Evolutionary conservation across 2,113 vertebrate genomes (phyloP).

Genomic region (Mormyrus iriodes): DNA sequence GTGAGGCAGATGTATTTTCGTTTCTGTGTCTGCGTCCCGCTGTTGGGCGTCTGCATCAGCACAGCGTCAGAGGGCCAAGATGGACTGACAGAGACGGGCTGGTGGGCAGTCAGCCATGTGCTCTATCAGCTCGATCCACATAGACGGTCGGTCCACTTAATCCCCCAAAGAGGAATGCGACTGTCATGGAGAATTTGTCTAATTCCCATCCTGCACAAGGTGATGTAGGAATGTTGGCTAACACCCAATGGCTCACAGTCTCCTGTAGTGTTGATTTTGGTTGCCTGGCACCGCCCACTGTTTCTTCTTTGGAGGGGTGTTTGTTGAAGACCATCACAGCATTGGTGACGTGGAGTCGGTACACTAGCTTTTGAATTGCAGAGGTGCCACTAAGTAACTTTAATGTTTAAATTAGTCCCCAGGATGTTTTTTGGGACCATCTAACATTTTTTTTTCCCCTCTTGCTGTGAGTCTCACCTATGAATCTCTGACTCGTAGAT

Average conservation of each 20-base stretch:
- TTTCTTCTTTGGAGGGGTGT: not conserved
- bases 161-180: conserved; percentile 41
- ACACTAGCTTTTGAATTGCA: not conserved
- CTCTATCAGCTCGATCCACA: conserved; percentile 40
- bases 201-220: conserved; percentile 7
- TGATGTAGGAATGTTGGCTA: not conserved
- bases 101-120: not conserved
- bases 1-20: not conserved
- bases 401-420: not conserved
- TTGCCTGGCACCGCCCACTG: not conserved
- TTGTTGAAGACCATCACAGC: not conserved
- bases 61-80: not conserved
- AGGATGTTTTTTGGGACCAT: not conserved
- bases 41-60: not conserved
- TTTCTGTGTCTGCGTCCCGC: not conserved
- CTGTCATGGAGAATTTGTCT: conserved; percentile 52
- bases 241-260: not conserved
- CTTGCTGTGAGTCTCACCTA: not conserved
- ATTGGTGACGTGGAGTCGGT: not conserved
- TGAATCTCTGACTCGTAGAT: not conserved
- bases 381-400: not conserved
- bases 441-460: not conserved
- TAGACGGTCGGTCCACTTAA: conserved; percentile 50
- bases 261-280: not conserved
- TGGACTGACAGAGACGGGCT: not conserved